These are phyloP conservation scores for Parochlus steinenii DNA, from an alignment of 2,888 invertebrate species.

Conservation along the genomic window DNA sequence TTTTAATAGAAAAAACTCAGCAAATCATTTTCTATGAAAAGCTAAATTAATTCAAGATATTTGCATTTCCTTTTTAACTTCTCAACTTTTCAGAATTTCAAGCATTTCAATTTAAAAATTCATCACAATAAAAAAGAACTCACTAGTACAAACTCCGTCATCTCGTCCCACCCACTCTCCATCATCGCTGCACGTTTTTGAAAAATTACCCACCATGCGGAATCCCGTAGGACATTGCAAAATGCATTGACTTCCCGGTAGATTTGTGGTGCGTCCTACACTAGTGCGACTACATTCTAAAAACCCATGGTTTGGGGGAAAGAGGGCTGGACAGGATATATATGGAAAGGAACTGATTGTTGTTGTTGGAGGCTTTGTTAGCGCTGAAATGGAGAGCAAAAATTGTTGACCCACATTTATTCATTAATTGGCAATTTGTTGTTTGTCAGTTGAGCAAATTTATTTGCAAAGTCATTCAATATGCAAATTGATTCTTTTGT, in stretches of 20 bases:
- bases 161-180: constrained; percentile 32
- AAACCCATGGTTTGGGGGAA: constrained; percentile 31
- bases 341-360: constrained; percentile 16
- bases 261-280: constrained; percentile 27
- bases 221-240: constrained; percentile 28
- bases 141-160: constrained; percentile 31
- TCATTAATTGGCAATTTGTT: no score
- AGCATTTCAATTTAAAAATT: no score
- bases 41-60: no score
- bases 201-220: constrained; percentile 30
- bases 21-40: no score
- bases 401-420: no score
- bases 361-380: constrained; percentile 10
- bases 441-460: no score
- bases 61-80: no score
- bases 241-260: constrained; percentile 33
- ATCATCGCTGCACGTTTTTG: constrained; percentile 28
- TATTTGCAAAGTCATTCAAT: no score
- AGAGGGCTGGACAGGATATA: constrained; percentile 29
- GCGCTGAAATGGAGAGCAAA: no score
- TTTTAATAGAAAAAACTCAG: neutral
- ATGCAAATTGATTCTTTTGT: no score
- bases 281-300: constrained; percentile 29
- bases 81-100: no score
- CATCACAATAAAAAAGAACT: constrained; percentile 18